Evolutionary conservation across 2,888 invertebrate genomes (phyloP).

Genomic region (Andrena marginata): DNA sequence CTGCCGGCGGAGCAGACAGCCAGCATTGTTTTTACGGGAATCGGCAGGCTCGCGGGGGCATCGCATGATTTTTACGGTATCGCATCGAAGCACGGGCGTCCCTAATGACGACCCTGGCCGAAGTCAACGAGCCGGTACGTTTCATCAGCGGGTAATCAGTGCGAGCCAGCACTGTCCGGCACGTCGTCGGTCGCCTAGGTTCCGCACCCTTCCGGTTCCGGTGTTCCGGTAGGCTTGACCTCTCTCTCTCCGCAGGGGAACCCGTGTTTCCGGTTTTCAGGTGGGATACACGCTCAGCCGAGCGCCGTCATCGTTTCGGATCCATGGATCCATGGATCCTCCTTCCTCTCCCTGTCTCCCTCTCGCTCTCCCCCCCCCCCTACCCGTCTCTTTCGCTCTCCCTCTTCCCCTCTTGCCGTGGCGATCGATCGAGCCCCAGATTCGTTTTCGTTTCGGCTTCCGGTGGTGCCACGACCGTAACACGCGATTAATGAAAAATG

Average conservation of each 20-base stretch:
- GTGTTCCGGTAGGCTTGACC: constrained; percentile 85
- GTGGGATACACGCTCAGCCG: constrained; percentile 84
- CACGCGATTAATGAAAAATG: neutral
- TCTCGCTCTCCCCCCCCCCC: constrained; percentile 1
- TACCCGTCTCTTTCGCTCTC: constrained; percentile 8
- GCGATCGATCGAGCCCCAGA: constrained; percentile 43
- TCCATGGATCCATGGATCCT: constrained; percentile 74
- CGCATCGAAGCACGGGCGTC: constrained; percentile 35
- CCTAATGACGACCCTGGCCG: constrained; percentile 58
- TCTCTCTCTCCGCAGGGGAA: constrained; percentile 68
- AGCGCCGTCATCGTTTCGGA: constrained; percentile 75
- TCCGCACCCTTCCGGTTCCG: constrained; percentile 85
- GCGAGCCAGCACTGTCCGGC: constrained; percentile 79
- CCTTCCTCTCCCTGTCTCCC: constrained; percentile 58
- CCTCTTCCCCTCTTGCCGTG: neutral
- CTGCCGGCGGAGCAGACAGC: neutral
- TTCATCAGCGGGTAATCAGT: constrained; percentile 83
- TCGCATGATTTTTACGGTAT: constrained; percentile 46
- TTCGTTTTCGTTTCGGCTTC: constrained; percentile 51
- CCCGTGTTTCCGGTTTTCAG: constrained; percentile 79
- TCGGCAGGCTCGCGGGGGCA: neutral
- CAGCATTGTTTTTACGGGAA: neutral
- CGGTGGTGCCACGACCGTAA: neutral
- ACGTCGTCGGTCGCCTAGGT: constrained; percentile 77
- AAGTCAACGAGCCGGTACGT: constrained; percentile 68